Conservation (phyloP, 2,797 vertebrate genomes). For the Cryptoblepharus egeriae region DNA sequence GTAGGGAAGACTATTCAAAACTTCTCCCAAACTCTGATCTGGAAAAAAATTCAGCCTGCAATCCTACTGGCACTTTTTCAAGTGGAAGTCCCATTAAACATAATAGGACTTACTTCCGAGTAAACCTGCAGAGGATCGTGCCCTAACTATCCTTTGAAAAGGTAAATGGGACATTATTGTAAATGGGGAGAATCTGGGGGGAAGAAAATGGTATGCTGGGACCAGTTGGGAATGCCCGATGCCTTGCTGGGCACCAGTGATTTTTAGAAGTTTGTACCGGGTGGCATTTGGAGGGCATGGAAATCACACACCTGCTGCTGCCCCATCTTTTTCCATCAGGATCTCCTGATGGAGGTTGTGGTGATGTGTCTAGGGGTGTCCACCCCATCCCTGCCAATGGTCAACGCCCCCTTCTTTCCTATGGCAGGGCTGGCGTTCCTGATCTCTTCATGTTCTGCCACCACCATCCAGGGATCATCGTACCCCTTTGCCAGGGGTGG, state of each 20-base stretch:
- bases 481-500: not conserved
- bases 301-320: not conserved
- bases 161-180: too few relatives aligned
- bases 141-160: too few relatives aligned
- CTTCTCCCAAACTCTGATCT: not conserved
- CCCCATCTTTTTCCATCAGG: not conserved
- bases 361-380: not conserved
- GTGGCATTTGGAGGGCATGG: not conserved
- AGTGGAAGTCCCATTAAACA: too few relatives aligned
- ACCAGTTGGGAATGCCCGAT: not conserved
- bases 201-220: not conserved
- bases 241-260: not conserved
- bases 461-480: not conserved
- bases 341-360: not conserved
- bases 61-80: too few relatives aligned
- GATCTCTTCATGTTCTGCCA: not conserved
- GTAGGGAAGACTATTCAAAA: not conserved
- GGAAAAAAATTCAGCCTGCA: not conserved
- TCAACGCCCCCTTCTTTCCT: conserved; percentile 7
- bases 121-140: too few relatives aligned
- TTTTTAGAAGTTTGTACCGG: not conserved
- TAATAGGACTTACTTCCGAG: too few relatives aligned
- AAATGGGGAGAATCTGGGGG: too few relatives aligned
- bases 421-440: not conserved
- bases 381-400: not conserved